These are phyloP conservation scores for Hetaerina titia DNA, from an alignment of 2,888 invertebrate species.

Conservation along the genomic window DNA sequence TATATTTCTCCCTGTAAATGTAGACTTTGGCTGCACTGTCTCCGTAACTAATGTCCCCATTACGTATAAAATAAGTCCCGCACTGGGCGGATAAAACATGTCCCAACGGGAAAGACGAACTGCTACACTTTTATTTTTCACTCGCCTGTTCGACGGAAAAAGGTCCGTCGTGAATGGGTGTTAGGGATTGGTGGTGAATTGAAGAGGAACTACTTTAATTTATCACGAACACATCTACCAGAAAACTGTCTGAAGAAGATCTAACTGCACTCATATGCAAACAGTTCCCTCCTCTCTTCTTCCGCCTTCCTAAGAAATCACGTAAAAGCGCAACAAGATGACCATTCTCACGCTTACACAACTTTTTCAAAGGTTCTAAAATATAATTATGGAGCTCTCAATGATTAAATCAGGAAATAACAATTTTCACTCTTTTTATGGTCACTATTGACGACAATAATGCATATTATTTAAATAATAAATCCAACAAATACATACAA, in stretches of 20 bases:
- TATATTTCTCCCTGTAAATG: neutral
- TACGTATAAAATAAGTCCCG: neutral
- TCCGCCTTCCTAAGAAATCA: too few species aligned
- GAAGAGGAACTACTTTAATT: neutral
- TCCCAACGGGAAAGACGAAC: neutral
- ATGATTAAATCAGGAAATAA: too few species aligned
- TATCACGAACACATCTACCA: neutral
- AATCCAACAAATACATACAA: too few species aligned
- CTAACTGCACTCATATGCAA: neutral
- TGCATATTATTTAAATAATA: too few species aligned
- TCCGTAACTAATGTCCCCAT: neutral
- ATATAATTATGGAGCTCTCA: too few species aligned
- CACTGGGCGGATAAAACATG: neutral
- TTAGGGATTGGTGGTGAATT: neutral
- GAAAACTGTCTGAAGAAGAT: neutral
- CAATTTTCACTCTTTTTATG: too few species aligned
- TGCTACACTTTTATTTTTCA: neutral
- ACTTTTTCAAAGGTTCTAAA: too few species aligned
- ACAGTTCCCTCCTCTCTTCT: neutral
- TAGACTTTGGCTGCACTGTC: constrained; percentile 1
- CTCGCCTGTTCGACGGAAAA: neutral
- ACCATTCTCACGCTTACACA: too few species aligned
- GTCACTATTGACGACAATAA: too few species aligned
- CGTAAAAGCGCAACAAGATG: too few species aligned
- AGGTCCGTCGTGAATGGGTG: neutral